Base-by-base conservation (phyloP, 2,113 vertebrate genomes). In the Nothocercus julius region DNA sequence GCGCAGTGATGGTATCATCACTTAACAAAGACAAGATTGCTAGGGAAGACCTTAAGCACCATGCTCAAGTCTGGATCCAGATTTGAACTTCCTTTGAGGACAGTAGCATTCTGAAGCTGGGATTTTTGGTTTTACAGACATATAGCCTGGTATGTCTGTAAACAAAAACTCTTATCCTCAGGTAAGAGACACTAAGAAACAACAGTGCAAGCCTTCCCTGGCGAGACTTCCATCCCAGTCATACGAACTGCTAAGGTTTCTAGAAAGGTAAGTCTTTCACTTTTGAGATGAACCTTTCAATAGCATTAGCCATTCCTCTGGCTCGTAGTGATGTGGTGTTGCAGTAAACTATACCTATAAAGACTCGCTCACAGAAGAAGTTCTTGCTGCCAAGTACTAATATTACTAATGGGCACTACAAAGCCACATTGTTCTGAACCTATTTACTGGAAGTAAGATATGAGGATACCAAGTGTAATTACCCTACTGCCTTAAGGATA, bases 401-500 rank as follows among this genome's bases (percentile, higher is more conserved):
- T 76, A 42, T 30, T 94, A 44, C 78, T 91, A 63, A 77, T 87
- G 91, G 92, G 75, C 92, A 91, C 87, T 95, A 93, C 91, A 93
- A 95, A 97, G 93, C 89, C 96, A 92, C 84, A 53, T 77, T 77
- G 75, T 85, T 94, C 89, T 94, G 75, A 67, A 85, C 30, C 67
- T 92, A 59, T 87, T 96, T 92, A 94, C 91, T 94, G 84, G 40
- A 34, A 93, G 92, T 20, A 89, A 96, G 96, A 92, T 95, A 95
- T 32, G 75, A 92, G 95, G 70, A 92, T 82, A 95, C 91, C 87
- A 87, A 75, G 49, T 87, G 75, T 95, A 95, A 95, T 87, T 95
- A 87, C 68, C 74, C 88, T 8, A 68, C 40, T 95, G 95, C 95
- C 96, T 82, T 51, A 74, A 93, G 95, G 91, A 85, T 54, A 92